phyloP scores from a whole-genome alignment of 2,888 invertebrate genomes.

The Spilosoma lubricipeda region DNA sequence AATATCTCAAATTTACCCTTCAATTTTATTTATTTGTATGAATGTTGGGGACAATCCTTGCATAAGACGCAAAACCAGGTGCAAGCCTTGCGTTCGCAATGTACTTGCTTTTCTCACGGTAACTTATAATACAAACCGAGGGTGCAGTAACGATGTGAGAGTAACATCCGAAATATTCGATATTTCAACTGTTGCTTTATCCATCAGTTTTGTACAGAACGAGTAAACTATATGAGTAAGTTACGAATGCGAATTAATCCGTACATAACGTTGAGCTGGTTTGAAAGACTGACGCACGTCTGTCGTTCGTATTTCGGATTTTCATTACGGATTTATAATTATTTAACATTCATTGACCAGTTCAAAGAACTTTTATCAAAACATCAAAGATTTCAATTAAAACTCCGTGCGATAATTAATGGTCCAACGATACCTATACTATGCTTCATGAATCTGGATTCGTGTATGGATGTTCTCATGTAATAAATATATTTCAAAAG shows the following conservation, averaged over 20 bases:
- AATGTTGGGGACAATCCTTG: constrained; percentile 40
- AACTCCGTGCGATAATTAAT: neutral
- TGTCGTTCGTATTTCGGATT: neutral
- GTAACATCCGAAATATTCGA: constrained; percentile 27
- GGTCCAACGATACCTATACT: neutral
- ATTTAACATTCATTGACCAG: neutral
- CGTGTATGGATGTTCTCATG: neutral
- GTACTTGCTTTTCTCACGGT: constrained; percentile 58
- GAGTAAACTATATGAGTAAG: constrained; percentile 14
- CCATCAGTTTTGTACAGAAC: constrained; percentile 19
- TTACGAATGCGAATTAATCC: constrained; percentile 16
- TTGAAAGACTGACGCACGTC: neutral
- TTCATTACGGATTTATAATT: neutral
- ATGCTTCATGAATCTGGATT: neutral
- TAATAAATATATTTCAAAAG: neutral
- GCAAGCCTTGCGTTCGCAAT: constrained; percentile 41
- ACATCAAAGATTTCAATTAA: neutral
- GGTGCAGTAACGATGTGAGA: constrained; percentile 25
- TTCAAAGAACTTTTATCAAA: neutral
- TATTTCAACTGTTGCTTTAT: constrained; percentile 23
- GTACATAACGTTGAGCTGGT: constrained; percentile 12
- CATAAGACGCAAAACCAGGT: constrained; percentile 53
- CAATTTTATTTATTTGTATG: too few relatives aligned
- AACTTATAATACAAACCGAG: constrained; percentile 41
- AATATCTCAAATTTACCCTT: too few relatives aligned